Base-by-base conservation (phyloP, 2,888 invertebrate genomes). In the Autographa pulchrina region DNA sequence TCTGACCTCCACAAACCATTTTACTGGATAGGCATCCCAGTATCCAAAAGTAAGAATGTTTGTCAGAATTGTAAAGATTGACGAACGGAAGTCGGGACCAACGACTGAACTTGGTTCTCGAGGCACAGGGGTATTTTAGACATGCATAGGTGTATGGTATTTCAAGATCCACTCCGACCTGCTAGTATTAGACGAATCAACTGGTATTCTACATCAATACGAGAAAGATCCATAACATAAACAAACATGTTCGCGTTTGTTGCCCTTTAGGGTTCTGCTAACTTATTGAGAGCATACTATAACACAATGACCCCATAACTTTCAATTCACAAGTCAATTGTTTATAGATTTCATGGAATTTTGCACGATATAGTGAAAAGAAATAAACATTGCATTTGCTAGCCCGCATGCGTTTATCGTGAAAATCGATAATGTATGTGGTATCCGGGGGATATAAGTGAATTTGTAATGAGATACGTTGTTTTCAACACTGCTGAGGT, bases 391-490 rank as follows among this genome's bases (percentile, higher is more conserved):
- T 38, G 32, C 41, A 60, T n/a, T 62, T 63, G 56, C 48, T 68
- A 68, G 61, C 78, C 82, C 76, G 70, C 75, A 70, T 76, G 69
- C 20, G 62, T 77, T 80, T 75, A 71, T 73, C 70, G 61, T 61
- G 64, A 68, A 70, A 83, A 83, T 83, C 81, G 74, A 83, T 83
- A 72, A 60, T 61, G 65, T 52, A 67, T 61, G 48, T 18, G 18
- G 35, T 63, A 79, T 74, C 70, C 67, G 78, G 79, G 74, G 67
- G 60, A 59, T 18, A 9, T n/a, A 18, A 14, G 58, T 59, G 20
- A 48, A 62, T 59, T 69, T 74, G 65, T 54, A 70, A 74, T 65
- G 66, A 65, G 64, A 59, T 18, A 60, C 54, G 35, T 18, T 54
- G 43, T 38, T 11, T 18, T 35, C 4, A 13, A 31, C 6, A 11